Evolutionary conservation across 2,797 vertebrate genomes (phyloP).

Genomic region (Zalophus californianus): DNA sequence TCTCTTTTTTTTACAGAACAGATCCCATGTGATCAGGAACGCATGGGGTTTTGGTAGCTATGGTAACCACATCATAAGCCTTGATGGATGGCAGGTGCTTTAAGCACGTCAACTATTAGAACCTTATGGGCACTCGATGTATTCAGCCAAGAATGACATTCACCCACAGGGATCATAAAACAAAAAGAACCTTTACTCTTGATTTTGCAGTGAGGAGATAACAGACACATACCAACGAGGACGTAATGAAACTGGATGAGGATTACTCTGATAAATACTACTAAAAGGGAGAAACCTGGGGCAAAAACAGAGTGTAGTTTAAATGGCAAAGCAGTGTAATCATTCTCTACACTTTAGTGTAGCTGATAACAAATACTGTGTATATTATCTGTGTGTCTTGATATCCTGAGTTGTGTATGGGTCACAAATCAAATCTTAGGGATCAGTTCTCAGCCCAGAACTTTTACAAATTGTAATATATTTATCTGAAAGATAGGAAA

Average conservation of each 20-base stretch:
- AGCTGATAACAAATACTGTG: not conserved
- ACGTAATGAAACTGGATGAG: constrained; percentile 59
- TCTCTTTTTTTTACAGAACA: not conserved
- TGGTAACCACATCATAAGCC: constrained; percentile 82
- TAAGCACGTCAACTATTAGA: constrained; percentile 80
- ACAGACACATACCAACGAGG: constrained; percentile 63
- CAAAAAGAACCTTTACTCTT: constrained; percentile 79
- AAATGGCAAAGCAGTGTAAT: not conserved
- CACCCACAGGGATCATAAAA: constrained; percentile 81
- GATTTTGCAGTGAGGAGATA: constrained; percentile 72
- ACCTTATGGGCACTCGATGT: constrained; percentile 79
- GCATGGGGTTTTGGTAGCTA: constrained; percentile 77
- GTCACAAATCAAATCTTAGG: constrained; percentile 43
- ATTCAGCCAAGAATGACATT: constrained; percentile 83
- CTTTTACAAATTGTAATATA: constrained; percentile 9
- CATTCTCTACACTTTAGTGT: not conserved
- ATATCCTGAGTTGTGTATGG: not conserved
- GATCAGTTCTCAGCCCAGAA: not conserved
- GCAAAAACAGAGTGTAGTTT: not conserved
- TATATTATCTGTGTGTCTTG: not conserved
- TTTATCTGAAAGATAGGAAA: constrained; percentile 19
- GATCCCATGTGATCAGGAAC: constrained; percentile 65
- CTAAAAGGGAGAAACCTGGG: not conserved
- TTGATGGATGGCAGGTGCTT: constrained; percentile 81
- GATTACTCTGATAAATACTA: constrained; percentile 50